Base-by-base conservation (phyloP, 2,797 vertebrate species). In the Enteromius trimaculatus region DNA sequence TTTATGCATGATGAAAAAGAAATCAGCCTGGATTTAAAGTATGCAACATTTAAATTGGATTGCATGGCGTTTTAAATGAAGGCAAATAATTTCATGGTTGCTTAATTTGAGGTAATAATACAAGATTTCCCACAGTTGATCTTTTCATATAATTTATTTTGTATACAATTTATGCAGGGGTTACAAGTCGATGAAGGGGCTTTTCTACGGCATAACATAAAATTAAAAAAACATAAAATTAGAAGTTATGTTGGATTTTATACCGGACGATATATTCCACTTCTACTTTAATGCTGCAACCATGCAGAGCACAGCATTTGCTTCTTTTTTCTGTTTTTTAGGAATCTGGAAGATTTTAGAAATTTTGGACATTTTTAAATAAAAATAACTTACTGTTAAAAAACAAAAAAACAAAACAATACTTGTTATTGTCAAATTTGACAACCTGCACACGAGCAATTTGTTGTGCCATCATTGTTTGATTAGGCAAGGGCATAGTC, bases 51-150 rank as follows among this genome's bases (percentile, higher is more conserved):
- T 87, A 90, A 93, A 93, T 93, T 90, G 92, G 91, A 93, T 93
- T 93, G 90, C 90, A 91, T 72, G 88, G 82, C 66, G 70, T 90
- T 91, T 92, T 90, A 92, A 93, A 92, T 91, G 87, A 94, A 94
- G 94, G 92, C 89, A 94, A 93, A 93, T 92, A 80, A 94, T 95
- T 93, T 93, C 89, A 93, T 89, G 91, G 91, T 86, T 93, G 90
- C 92, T 94, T 94, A 92, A 94, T 94, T 93, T 92, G 84, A 84
- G 90, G 88, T 92, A 92, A 92, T 91, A 92, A 93, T 92, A 92
- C 90, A 87, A 91, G 87, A 92, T 92, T 92, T 93, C 53, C 86
- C 91, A 92, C 91, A 91, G 88, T 91, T 86, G 84, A 86, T 93
- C 82, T 92, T 91, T 91, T 89, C 89, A 92, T 91, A 88, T 89